phyloP scores from a whole-genome alignment of 2,797 vertebrate genomes.

The Coregonus ussuriensis region DNA sequence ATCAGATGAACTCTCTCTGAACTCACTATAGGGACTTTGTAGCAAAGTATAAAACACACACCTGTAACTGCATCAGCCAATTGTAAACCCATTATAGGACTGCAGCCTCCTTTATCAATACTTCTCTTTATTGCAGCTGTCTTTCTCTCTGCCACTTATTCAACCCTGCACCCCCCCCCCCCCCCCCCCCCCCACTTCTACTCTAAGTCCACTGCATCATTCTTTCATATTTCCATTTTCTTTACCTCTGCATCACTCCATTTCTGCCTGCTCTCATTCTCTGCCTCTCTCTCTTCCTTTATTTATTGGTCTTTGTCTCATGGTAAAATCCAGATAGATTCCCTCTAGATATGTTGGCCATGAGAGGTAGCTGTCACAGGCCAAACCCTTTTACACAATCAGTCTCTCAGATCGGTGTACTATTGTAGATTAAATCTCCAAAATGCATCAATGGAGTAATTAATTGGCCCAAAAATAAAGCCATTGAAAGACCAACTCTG shows the following conservation, averaged over 20 bases:
- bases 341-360: background rate
- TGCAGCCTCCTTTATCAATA: background rate
- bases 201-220: background rate
- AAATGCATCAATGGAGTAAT: background rate
- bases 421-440: background rate
- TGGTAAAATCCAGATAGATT: background rate
- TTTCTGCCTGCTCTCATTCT: background rate
- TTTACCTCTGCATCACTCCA: background rate
- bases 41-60: background rate
- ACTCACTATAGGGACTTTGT: background rate
- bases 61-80: background rate
- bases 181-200: background rate
- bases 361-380: background rate
- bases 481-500: background rate
- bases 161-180: background rate
- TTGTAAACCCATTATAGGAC: background rate
- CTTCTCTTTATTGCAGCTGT: background rate
- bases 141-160: background rate
- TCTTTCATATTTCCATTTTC: background rate
- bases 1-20: constrained; percentile 1
- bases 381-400: background rate
- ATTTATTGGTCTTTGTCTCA: background rate
- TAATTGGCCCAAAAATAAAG: background rate
- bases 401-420: background rate
- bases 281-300: background rate